phyloP scores from a whole-genome alignment of 2,797 vertebrate genomes.

The Oryzias dopingdopingensis region DNA sequence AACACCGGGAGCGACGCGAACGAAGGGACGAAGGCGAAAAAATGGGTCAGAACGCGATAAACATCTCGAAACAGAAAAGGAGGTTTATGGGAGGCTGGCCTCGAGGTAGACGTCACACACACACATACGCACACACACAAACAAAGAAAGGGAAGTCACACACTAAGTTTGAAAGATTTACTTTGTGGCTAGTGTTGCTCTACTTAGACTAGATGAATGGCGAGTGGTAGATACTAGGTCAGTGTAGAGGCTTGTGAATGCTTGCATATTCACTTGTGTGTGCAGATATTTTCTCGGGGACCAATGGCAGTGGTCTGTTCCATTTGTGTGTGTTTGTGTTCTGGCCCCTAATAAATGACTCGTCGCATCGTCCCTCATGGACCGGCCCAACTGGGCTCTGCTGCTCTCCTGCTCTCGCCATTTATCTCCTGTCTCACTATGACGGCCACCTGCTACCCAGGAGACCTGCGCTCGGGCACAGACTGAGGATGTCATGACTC shows the following conservation, averaged over 20 bases:
- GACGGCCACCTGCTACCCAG: conserved; percentile 71
- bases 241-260: conserved; percentile 51
- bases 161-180: conserved; percentile 60
- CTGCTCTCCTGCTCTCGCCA: conserved; percentile 62
- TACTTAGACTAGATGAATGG: conserved; percentile 75
- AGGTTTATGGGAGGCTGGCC: conserved; percentile 52
- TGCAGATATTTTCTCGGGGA: conserved; percentile 19
- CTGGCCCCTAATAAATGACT: conserved; percentile 75
- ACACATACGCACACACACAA: not conserved
- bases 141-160: conserved; percentile 8
- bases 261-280: conserved; percentile 52
- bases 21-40: conserved; percentile 58
- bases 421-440: conserved; percentile 67
- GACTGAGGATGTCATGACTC: conserved; percentile 25
- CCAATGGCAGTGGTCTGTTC: conserved; percentile 26
- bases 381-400: conserved; percentile 68
- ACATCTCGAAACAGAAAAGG: conserved; percentile 58
- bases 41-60: conserved; percentile 78
- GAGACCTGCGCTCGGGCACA: conserved; percentile 47
- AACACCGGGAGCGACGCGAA: conserved; percentile 61
- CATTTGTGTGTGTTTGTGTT: conserved; percentile 34
- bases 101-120: conserved; percentile 42
- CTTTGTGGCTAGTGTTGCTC: conserved; percentile 69
- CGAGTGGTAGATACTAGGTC: conserved; percentile 61
- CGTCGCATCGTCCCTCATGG: conserved; percentile 68